Conservation (phyloP, 1,140 invertebrate genomes). For the Mactra quadrangularis region DNA sequence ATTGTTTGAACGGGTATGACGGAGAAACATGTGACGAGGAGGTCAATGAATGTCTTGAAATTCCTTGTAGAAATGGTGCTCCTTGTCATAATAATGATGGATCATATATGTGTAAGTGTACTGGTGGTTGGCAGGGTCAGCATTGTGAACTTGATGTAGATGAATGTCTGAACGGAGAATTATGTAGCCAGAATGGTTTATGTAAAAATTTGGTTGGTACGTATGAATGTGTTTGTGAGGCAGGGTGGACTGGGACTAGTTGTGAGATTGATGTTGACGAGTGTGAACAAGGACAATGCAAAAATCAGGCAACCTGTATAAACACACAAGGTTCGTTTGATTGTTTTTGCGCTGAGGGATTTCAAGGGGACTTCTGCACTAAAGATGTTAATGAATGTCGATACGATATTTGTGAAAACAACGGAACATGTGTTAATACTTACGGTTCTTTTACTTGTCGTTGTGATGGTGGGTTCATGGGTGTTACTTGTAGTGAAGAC, state of each 20-base stretch:
- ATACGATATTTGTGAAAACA: slow-evolving; percentile 38
- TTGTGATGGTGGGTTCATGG: slow-evolving; percentile 45
- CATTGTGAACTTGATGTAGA: slow-evolving; percentile 91
- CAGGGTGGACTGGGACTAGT: slow-evolving; percentile 93
- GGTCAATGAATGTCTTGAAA: slow-evolving; percentile 62
- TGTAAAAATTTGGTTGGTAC: slow-evolving; percentile 98
- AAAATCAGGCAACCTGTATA: slow-evolving; percentile 47
- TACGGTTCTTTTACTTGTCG: slow-evolving; percentile 25
- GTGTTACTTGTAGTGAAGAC: slow-evolving; percentile 29
- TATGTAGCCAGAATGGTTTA: slow-evolving; percentile 96
- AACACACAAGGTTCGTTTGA: slow-evolving; percentile 38
- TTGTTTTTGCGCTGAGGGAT: slow-evolving; percentile 53
- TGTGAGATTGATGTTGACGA: slow-evolving; percentile 88
- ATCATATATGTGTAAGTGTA: slow-evolving; percentile 28
- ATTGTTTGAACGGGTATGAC: slow-evolving; percentile 93
- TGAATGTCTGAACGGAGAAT: slow-evolving; percentile 91
- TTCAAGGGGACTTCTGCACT: slow-evolving; percentile 34
- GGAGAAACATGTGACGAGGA: slow-evolving; percentile 92
- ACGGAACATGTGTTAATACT: slow-evolving; percentile 49
- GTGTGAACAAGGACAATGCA: slow-evolving; percentile 46
- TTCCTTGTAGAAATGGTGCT: slow-evolving; percentile 66
- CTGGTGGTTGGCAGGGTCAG: slow-evolving; percentile 44
- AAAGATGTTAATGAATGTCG: slow-evolving; percentile 46
- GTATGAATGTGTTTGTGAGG: slow-evolving; percentile 95
- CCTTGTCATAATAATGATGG: slow-evolving; percentile 37